Conservation (phyloP, 2,113 vertebrate species). For the Trachemys scripta region DNA sequence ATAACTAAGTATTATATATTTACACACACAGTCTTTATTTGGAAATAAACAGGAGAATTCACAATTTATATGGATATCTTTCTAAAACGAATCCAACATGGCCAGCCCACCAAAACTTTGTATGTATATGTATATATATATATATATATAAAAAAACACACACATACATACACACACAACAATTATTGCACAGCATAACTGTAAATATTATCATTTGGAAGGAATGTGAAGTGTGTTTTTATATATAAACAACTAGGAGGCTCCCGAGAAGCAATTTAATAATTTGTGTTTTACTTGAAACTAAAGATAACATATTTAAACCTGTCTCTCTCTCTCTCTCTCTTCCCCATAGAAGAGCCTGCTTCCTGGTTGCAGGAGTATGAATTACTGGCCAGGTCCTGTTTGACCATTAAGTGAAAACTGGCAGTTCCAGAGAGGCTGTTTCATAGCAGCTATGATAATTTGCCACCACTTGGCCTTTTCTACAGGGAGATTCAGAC, state of each 20-base stretch:
- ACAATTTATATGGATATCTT: not conserved
- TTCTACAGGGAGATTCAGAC: not conserved
- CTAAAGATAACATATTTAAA: not conserved
- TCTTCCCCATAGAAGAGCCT: not conserved
- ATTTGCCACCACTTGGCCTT: not conserved
- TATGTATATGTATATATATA: too few relatives aligned
- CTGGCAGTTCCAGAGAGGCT: not conserved
- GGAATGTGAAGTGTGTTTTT: not conserved
- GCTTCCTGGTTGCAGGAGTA: not conserved
- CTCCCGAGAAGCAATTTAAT: not conserved
- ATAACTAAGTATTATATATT: not conserved
- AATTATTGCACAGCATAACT: not conserved
- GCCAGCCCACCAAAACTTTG: not conserved
- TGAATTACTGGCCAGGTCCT: not conserved
- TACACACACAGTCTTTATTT: not conserved
- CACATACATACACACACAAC: not conserved
- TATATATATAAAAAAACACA: accelerated
- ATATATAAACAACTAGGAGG: not conserved
- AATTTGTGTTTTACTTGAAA: not conserved
- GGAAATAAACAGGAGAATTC: not conserved
- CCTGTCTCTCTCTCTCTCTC: not conserved
- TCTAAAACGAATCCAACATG: slow-evolving; percentile 7
- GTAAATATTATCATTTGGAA: not conserved
- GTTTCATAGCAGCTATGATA: not conserved
- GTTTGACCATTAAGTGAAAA: not conserved